Evolutionary conservation across 1,140 invertebrate species (phyloP), one percentile per base, ranked within the genome.

Genomic region (Magallana gigas): DNA sequence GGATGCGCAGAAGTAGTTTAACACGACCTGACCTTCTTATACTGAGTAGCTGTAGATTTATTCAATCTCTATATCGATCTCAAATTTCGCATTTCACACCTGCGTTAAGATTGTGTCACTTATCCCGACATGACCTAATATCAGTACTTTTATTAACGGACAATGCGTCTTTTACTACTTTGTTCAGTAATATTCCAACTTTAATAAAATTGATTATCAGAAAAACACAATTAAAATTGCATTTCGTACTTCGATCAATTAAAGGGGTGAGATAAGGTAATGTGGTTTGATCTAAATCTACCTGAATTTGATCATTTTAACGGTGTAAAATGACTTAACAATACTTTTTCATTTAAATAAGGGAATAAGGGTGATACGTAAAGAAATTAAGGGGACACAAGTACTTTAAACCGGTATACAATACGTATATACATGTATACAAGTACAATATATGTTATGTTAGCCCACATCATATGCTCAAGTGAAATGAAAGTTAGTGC

Each of bases 321-420:
- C 0, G 3, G 36, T 48, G 36, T 48, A 48, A 48, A 48, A 48
- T 48, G 36, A 1, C 36, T 2, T 48, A 48, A 48, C 36, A 48
- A 48, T 48, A 48, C 5, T 1, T 48, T 48, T 48, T 48, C 36
- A 48, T 48, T 48, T 48, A 1, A 48, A 48, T 48, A 48, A 48
- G 36, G 36, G 1, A 36, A 36, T 1, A 5, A 36, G 1, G 1
- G 0, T 1, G 0, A 0, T 23, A 0, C 0, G 0, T 23, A 36
- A 36, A 1, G 1, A 36, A 36, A 36, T 36, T 0, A 36, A 36
- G 1, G 1, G 0, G 23, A 23, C 23, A 23, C 36, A 48, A 48
- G 36, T 48, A 48, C 36, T 48, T 48, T 48, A 48, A 48, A 48
- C 5, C 36, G 36, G 36, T 48, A 48, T 48, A 5, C 36, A 48